Base-by-base conservation (phyloP, 2,888 invertebrate genomes). In the Volucella inanis region DNA sequence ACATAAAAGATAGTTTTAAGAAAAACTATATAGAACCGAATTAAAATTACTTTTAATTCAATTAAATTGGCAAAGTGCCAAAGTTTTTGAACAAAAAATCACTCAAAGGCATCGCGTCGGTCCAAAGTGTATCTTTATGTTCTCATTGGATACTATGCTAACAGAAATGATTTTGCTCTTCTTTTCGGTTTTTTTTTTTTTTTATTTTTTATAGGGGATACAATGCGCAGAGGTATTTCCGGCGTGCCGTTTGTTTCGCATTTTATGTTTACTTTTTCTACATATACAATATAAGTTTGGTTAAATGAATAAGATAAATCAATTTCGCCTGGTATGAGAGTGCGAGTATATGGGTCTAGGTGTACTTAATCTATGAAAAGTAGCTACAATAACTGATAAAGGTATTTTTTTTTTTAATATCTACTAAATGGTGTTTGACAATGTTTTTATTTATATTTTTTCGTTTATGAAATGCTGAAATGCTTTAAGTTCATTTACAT, bases 181-280 rank as follows among this genome's bases (percentile, higher is more conserved):
- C 1, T 18, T 18, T 18, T 18, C 18, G 18, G 1, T 18, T 18
- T 18, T 18, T 18, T 18, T 2, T 22, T 54, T 10, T 18, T 22
- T 0, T 54, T 31, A 12, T 31, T 12, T n/a, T 12, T 31, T 31
- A 6, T 6, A 31, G 31, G 31, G 15, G 22, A 41, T 45, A 50
- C 54, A 67, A 67, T 61, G 4, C 49, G 41, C 62, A 61, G 61
- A 49, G 70, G 68, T 68, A 77, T 77, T 77, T 77, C 77, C 77
- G 77, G 68, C 68, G 41, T 8, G 54, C 10, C 54, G 41, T 68
- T 54, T 54, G 62, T 64, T 74, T 47, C 41, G 57, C 6, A 12
- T 47, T 47, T 14, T 38, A 22, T 52, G 14, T 14, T 57, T 57
- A 9, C 31, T 47, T 47, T 55, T 31, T 39, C 50, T 59, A 22